Evolutionary conservation across 2,888 invertebrate species (phyloP), one percentile per base, ranked within the genome.

Genomic region (Amaurobius ferox): DNA sequence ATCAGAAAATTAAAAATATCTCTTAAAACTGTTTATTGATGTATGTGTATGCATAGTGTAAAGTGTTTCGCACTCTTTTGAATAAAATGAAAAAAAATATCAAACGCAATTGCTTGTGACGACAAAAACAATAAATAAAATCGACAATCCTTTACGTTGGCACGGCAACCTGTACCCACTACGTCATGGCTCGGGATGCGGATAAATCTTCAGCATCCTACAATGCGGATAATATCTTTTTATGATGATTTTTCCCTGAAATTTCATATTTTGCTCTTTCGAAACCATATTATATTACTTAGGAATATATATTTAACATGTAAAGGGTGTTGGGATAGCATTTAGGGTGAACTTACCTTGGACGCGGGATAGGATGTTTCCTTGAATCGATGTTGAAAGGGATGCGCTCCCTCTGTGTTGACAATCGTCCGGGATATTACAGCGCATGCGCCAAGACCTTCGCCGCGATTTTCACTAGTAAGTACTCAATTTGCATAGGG

Each of bases 141-240:
- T 55, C 55, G 55, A 55, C 55, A 55, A 55, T 19, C 23, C 55
- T 6, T 23, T 55, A 23, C 55, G 55, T 55, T 55, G 55, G 55
- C 55, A 55, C 19, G 55, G 55, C 55, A 55, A 55, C 55, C 55
- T 23, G 55, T 55, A 55, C 55, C 55, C 55, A 16, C 23, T 55
- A 55, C 55, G 55, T 55, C 55, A 55, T 55, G 11, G 11, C 19
- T 19, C 23, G 23, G 55, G 55, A 55, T 55, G 55, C 55, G 55
- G 55, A 55, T 55, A 55, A 55, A 55, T 55, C 55, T 55, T 23
- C 16, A 3, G 16, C 13, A 7, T 16, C 16, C 55, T 16, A 23
- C 6, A 55, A 55, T 55, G 55, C 55, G 55, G 55, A 23, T 11
- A 55, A 23, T 3, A 3, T 23, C 11, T 23, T 23, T 55, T 7